Base-by-base conservation (phyloP, 2,113 vertebrate species). In the Aphyosemion australe region DNA sequence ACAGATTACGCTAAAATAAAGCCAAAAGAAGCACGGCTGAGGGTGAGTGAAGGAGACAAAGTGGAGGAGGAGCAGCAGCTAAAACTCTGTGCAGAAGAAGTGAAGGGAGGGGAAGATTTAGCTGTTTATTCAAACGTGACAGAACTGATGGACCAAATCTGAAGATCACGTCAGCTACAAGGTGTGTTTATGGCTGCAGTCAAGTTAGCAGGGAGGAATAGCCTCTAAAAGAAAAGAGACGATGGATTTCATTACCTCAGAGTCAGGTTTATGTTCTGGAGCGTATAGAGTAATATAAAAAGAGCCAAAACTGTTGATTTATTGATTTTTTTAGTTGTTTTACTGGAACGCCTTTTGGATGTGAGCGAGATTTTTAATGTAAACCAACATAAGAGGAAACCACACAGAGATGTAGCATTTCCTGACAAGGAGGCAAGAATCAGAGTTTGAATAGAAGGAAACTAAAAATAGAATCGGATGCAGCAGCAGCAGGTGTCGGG, bases 1-100 rank as follows among this genome's bases (percentile, higher is more conserved):
- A 71, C 82, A 4, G 84, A 88, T n/a, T 91, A 90, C 1, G 78
- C 81, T 37, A 86, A 91, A 66, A 85, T 90, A 49, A 84, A 76
- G 55, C 48, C 9, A 14, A 62, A 65, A 9, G 10, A 58, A 31
- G 39, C 0, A 12, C 6, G 43, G 7, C 15, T 43, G 2, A 6
- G 6, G 3, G 8, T 15, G 12, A 49, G 60, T 14, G 54, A 42
- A 10, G 68, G 32, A 21, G 61, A 0, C 6, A 49, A 1, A 32
- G 58, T 51, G 6, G 46, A 76, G 4, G 20, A 63, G n/a, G 55
- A 68, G 51, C 10, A 63, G n/a, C 51, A 68, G 51, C 12, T 2
- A 5, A 41, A 55, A 47, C 0, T 57, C 10, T 6, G 3, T 43
- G 20, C 5, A 19, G 11, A n/a, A 52, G 42, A 62, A 14, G 64